Evolutionary conservation across 2,797 vertebrate species (phyloP).

Genomic region (Choloepus didactylus): DNA sequence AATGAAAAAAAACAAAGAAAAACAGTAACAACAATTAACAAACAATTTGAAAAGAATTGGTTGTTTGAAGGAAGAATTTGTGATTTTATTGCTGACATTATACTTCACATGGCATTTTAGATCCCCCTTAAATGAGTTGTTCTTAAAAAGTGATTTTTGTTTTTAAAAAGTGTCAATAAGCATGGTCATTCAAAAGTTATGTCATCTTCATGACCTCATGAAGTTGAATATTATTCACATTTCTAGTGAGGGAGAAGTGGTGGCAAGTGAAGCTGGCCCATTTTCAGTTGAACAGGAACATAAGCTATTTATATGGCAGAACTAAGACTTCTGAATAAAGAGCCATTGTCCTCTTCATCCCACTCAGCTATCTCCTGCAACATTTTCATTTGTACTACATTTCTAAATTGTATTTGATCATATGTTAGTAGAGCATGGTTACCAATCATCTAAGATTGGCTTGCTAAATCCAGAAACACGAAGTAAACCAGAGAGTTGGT

Average conservation of each 20-base stretch:
- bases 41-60: not conserved
- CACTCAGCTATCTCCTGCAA: not conserved
- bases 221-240: not conserved
- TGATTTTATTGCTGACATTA: not conserved
- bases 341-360: not conserved
- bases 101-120: not conserved
- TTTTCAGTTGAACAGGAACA: not conserved
- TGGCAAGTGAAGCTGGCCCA: not conserved
- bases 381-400: not conserved
- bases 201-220: not conserved
- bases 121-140: not conserved
- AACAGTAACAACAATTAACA: not conserved
- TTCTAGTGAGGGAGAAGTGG: not conserved
- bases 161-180: not conserved
- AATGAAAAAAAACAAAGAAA: not conserved
- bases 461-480: slow-evolving; percentile 39
- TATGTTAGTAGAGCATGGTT: not conserved
- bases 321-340: not conserved
- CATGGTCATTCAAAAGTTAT: not conserved
- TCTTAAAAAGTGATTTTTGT: slow-evolving; percentile 20
- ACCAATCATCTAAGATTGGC: not conserved
- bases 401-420: not conserved
- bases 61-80: not conserved
- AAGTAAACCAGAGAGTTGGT: not conserved
- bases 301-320: not conserved